Evolutionary conservation across 2,113 vertebrate genomes (phyloP).

Genomic region (Calyptomena viridis): DNA sequence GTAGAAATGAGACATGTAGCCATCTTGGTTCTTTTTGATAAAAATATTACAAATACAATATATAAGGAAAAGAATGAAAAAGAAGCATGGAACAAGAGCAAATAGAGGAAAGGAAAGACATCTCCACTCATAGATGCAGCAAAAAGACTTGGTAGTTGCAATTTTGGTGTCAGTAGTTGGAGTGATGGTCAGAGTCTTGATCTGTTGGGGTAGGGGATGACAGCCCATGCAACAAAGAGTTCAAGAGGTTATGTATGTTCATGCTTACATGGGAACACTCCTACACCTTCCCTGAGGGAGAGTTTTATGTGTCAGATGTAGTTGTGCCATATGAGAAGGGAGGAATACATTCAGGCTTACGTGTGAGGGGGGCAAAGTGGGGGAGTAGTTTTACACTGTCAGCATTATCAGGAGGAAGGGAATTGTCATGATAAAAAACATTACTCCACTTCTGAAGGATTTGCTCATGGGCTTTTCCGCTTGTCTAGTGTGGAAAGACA

Average conservation of each 20-base stretch:
- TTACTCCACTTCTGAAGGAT: background rate
- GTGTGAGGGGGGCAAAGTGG: background rate
- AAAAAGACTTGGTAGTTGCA: background rate
- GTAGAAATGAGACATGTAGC: background rate
- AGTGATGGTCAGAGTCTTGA: accelerated
- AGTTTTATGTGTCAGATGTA: accelerated
- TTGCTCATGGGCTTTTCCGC: accelerated
- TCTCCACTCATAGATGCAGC: background rate
- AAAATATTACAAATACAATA: background rate
- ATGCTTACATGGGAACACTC: background rate
- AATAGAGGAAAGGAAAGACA: background rate
- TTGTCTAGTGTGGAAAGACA: background rate
- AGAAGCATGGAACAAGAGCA: background rate
- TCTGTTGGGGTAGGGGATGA: accelerated
- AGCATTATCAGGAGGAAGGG: background rate
- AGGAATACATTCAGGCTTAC: background rate
- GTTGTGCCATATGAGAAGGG: background rate
- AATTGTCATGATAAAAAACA: background rate
- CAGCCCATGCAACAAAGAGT: background rate
- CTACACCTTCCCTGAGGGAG: accelerated
- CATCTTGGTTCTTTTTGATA: background rate
- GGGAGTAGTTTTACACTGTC: background rate
- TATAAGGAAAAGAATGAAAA: background rate
- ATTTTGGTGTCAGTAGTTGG: background rate
- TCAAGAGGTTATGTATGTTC: background rate